Base-by-base conservation (phyloP, 53 echinoderm and acorn worm species). In the Patiria pectinifera region DNA sequence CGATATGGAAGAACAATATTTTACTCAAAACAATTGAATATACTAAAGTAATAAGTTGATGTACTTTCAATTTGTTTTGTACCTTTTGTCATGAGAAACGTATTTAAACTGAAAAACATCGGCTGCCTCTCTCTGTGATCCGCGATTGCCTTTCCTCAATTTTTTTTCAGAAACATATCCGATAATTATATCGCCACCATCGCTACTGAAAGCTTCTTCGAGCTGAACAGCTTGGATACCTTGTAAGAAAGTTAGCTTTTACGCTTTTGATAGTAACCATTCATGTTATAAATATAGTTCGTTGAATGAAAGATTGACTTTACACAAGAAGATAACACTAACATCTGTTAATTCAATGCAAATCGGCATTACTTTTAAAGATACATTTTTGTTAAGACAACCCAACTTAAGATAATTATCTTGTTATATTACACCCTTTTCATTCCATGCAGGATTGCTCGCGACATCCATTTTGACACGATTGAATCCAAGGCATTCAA, bases 121-220 rank as follows among this genome's bases (percentile, higher is more conserved):
- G 53, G 53, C 8, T 53, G 53, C 6, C 8, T 53, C 8, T 0
- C 53, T 53, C 53, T 53, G 35, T 35, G 35, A 74, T 23, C 10
- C 22, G 2, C 4, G 5, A 6, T 74, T 23, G 0, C 4, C 15
- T 18, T 66, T 66, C 4, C 4, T 74, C 3, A 2, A 18, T 74
- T 6, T 78, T 13, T 76, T 7, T 75, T 4, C 87, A 87, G 87
- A 47, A 75, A 87, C 45, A 75, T 87, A 76, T 87, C 87, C 48
- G 23, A 76, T 2, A 87, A 72, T n/a, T 8, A 19, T 6, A 72
- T 87, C 58, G 21, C 72, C 7, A 53, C 49, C 3, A 87, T 87
- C 23, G 87, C 3, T 3, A 3, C 75, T 0, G 7, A 15, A 9
- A 19, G 25, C 8, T 87, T 87, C n/a, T 18, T 48, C 4, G 76